Conservation (phyloP, 1,140 invertebrate genomes). For the Sweltsa coloradensis region DNA sequence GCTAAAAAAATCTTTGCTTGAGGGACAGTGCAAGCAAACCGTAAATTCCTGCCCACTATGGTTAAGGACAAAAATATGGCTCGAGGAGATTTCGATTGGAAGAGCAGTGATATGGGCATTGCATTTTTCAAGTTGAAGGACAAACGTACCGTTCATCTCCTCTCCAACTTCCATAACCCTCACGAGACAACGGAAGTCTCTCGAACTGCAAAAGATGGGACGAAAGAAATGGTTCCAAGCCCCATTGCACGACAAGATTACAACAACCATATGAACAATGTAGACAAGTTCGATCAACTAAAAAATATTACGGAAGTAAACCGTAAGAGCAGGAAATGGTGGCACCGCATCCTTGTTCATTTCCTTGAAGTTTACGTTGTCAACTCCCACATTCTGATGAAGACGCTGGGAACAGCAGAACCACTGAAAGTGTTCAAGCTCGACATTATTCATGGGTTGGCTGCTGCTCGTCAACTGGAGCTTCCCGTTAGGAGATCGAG, state of each 20-base stretch:
- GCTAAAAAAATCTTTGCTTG: slow-evolving; percentile 17
- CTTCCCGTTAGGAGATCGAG: too few species aligned
- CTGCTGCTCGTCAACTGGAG: too few species aligned
- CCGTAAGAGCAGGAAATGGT: slow-evolving; percentile 19
- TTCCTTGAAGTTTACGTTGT: slow-evolving; percentile 22
- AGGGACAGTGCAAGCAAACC: slow-evolving; percentile 17
- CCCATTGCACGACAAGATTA: slow-evolving; percentile 19
- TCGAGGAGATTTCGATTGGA: slow-evolving; percentile 17
- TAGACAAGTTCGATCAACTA: slow-evolving; percentile 21
- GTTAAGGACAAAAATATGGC: slow-evolving; percentile 15
- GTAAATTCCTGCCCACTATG: slow-evolving; percentile 17
- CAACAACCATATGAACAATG: slow-evolving; percentile 20
- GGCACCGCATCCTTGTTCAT: slow-evolving; percentile 21
- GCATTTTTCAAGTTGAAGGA: slow-evolving; percentile 21
- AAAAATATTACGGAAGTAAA: slow-evolving; percentile 17
- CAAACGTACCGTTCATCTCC: slow-evolving; percentile 19
- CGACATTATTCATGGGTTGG: too few species aligned
- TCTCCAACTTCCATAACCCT: slow-evolving; percentile 23
- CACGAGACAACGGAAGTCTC: slow-evolving; percentile 11
- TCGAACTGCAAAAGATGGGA: slow-evolving; percentile 22
- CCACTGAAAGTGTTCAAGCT: too few species aligned
- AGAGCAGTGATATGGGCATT: slow-evolving; percentile 14
- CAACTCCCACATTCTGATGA: slow-evolving; percentile 20
- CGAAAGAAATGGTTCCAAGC: slow-evolving; percentile 12
- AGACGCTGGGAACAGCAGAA: too few species aligned